phyloP scores from a whole-genome alignment of 2,797 vertebrate species.

The Neosalanx taihuensis region DNA sequence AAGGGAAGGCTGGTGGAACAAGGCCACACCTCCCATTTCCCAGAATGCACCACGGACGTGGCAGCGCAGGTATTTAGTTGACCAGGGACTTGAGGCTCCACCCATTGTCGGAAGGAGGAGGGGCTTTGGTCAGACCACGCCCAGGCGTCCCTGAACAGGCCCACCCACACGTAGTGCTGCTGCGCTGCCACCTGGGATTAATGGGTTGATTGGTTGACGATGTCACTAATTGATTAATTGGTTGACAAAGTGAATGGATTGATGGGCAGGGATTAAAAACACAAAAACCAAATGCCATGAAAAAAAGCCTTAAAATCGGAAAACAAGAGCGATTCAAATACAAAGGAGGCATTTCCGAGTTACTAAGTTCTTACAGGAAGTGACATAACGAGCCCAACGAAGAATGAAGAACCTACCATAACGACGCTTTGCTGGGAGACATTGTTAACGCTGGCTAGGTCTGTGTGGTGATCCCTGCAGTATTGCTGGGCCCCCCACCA shows the following conservation, averaged over 20 bases:
- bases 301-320: no score
- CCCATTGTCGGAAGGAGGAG: conserved; percentile 33
- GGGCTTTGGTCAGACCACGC: conserved; percentile 32
- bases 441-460: conserved; percentile 34
- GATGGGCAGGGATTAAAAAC: no score
- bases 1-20: not conserved
- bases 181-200: not conserved
- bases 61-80: no score
- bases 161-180: not conserved
- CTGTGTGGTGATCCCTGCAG: conserved; percentile 30
- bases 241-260: no score
- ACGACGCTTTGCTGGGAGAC: not conserved
- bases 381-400: not conserved
- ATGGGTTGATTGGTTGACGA: not conserved
- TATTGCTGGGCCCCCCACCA: conserved; percentile 37
- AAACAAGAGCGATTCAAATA: no score
- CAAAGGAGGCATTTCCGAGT: no score
- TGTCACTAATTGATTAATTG: no score
- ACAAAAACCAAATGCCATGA: no score
- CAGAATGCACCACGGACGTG: no score
- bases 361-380: no score
- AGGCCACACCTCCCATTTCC: not conserved
- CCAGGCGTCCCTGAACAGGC: conserved; percentile 43
- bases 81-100: accelerated
- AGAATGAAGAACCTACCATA: not conserved